Conservation (phyloP, 2,113 vertebrate species). For the Chroicocephalus ridibundus region DNA sequence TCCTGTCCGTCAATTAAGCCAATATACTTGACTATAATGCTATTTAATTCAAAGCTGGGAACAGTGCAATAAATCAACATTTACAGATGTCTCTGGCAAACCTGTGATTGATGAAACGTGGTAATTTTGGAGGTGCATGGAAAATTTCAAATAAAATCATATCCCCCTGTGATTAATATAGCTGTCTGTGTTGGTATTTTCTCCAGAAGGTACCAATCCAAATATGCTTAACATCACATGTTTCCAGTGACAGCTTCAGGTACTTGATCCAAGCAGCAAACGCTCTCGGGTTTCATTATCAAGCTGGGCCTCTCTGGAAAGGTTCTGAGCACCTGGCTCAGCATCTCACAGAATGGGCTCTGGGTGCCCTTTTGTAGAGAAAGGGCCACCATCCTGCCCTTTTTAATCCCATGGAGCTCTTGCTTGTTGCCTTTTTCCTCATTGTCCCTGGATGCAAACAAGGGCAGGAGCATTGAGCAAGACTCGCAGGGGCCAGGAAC, state of each 20-base stretch:
- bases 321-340: not conserved
- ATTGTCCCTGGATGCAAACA: not conserved
- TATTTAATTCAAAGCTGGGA: constrained; percentile 71
- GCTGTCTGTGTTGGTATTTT: constrained; percentile 67
- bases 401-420: not conserved
- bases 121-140: constrained; percentile 50
- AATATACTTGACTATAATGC: constrained; percentile 59
- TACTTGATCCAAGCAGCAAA: constrained; percentile 53
- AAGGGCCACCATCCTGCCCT: not conserved
- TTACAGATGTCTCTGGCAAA: constrained; percentile 70
- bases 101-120: constrained; percentile 73
- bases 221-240: constrained; percentile 42
- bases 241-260: constrained; percentile 59
- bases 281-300: accelerated
- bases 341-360: not conserved
- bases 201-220: constrained; percentile 65
- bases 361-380: not conserved
- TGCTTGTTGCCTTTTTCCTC: not conserved
- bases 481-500: not conserved
- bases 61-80: constrained; percentile 73
- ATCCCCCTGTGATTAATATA: constrained; percentile 73
- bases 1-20: constrained; percentile 74
- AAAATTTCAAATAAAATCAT: constrained; percentile 73
- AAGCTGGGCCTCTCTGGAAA: not conserved
- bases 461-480: not conserved